Evolutionary conservation across 1,140 invertebrate genomes (phyloP).

Genomic region (Armadillidium nasatum): DNA sequence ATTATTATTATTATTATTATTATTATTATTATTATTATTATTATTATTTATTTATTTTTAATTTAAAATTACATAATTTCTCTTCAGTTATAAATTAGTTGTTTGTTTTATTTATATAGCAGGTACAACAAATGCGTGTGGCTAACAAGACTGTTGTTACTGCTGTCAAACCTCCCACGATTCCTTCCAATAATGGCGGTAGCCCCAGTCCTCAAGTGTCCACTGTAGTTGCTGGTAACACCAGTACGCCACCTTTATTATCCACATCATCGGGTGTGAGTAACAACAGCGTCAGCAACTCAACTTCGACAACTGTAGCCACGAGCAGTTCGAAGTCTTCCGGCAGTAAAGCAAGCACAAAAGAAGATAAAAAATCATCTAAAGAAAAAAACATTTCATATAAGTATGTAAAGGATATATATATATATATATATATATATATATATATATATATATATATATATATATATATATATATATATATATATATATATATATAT

Average conservation of each 20-base stretch:
- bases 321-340: constrained; percentile 25
- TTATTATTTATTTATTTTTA: too few relatives aligned
- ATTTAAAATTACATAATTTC: not conserved
- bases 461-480: too few relatives aligned
- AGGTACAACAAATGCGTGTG: constrained; percentile 33
- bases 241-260: not conserved
- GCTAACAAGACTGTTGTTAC: constrained; percentile 34
- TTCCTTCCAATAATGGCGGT: constrained; percentile 13
- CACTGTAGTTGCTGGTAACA: not conserved
- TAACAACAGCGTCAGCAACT: too few relatives aligned
- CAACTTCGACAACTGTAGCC: constrained; percentile 17
- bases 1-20: too few relatives aligned
- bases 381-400: constrained; percentile 37
- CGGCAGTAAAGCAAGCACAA: constrained; percentile 29
- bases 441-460: too few relatives aligned
- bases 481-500: too few relatives aligned
- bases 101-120: not conserved
- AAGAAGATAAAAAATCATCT: constrained; percentile 34
- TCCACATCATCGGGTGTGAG: constrained; percentile 2
- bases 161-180: constrained; percentile 19
- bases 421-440: too few relatives aligned
- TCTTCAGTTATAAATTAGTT: not conserved
- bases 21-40: too few relatives aligned
- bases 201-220: not conserved
- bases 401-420: not conserved